Base-by-base conservation (phyloP, 2,113 vertebrate genomes). In the Vicugna pacos region DNA sequence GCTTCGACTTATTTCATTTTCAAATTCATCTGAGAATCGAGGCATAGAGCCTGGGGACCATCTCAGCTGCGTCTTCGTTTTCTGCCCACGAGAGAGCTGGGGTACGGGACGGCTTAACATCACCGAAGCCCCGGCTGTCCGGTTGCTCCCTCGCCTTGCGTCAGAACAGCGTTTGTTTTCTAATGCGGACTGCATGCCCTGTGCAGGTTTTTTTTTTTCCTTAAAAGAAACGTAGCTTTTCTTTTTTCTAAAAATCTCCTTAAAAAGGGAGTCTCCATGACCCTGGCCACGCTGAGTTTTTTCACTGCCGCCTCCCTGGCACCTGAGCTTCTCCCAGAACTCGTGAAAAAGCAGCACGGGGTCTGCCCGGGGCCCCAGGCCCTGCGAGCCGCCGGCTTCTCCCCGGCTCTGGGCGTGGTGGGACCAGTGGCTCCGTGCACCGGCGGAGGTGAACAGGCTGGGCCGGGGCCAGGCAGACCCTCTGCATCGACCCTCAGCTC, bases 291-390 rank as follows among this genome's bases (percentile, higher is more conserved):
- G 46, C 0, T 7, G 48, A 35, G 28, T 9, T 24, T 38, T 2
- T 16, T 50, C 28, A 4, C 6, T 3, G 42, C 22, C 9, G 17
- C 22, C 9, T 1, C 16, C 88, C 50, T 4, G 0, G 11, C 17
- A 2, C 38, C 28, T 3, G 46, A 46, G 8, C n/a, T 1, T 11
- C 28, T 8, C 38, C 22, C 14, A 8, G 9, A 4, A 4, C 9
- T 19, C 0, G 1, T 12, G 52, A 10, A 6, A 48, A 20, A 0
- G 15, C 56, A 24, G 24, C 1, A 13, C 0, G 35, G 0, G 0
- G 19, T 14, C n/a, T 12, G 28, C 15, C 7, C 50, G 22, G 24
- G 16, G n/a, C 65, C 30, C 17, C 15, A 22, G 42, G 15, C 10
- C 52, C 4, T 17, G 16, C 0, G 65, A 15, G 15, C 14, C 24